Percentiles rank a stretch among this genome's conserved stretches.
Conservation (phyloP, 2,113 vertebrate species). For the Spheniscus mendiculus region DNA sequence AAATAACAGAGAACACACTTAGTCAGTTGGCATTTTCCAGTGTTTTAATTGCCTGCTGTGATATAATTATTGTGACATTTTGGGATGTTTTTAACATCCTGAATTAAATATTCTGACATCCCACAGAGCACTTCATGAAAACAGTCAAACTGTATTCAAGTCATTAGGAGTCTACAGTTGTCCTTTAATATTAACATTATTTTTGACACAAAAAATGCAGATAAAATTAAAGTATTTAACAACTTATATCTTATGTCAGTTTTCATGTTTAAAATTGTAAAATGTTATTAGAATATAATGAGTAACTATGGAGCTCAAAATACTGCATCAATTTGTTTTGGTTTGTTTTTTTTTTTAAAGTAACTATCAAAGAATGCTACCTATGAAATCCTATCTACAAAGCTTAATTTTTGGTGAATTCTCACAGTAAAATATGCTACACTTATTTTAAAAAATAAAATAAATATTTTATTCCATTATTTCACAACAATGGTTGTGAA, state of each 20-base stretch:
- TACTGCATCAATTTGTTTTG: neutral
- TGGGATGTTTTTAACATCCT: conserved; percentile 90
- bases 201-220: conserved; percentile 74
- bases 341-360: neutral
- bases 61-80: conserved; percentile 94
- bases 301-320: conserved; percentile 1
- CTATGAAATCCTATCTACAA: conserved; percentile 17
- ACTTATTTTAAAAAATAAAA: neutral
- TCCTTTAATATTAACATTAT: conserved; percentile 81
- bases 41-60: conserved; percentile 92
- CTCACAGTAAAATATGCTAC: neutral
- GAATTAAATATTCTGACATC: conserved; percentile 93
- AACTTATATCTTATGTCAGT: conserved; percentile 54
- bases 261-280: conserved; percentile 49
- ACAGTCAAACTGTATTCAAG: conserved; percentile 85
- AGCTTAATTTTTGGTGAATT: conserved; percentile 22
- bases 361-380: neutral
- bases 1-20: conserved; percentile 86
- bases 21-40: conserved; percentile 89
- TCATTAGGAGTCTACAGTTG: conserved; percentile 84
- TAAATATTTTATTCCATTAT: neutral
- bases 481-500: neutral
- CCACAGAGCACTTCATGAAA: conserved; percentile 87
- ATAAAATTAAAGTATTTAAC: conserved; percentile 77
- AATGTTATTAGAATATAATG: conserved; percentile 36